A percentile compares a stretch with the other conserved stretches of the same genome.
Evolutionary conservation across 1,140 invertebrate genomes (phyloP).

Genomic region (Aphelenchoides besseyi): DNA sequence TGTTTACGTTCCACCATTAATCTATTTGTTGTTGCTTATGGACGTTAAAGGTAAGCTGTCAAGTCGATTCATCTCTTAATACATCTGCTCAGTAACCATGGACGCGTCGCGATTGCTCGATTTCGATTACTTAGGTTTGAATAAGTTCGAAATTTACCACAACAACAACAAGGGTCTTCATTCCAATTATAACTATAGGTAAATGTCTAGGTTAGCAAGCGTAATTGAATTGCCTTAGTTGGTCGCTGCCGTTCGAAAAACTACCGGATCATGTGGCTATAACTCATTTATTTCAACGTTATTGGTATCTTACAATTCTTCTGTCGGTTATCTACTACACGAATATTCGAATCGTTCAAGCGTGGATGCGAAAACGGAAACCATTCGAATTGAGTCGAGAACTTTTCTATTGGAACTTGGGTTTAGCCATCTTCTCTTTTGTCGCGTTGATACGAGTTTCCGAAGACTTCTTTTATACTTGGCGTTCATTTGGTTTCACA

Average conservation of each 20-base stretch:
- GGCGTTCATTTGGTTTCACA: slow-evolving; percentile 1
- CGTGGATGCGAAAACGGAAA: not conserved
- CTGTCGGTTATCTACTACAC: not conserved
- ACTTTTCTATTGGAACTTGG: slow-evolving; percentile 3
- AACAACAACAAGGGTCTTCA: slow-evolving; percentile 2
- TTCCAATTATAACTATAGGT: slow-evolving; percentile 12
- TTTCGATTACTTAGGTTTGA: not conserved
- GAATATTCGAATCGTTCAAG: not conserved
- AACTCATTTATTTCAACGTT: not conserved
- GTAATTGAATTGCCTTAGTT: not conserved
- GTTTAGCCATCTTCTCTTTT: not conserved
- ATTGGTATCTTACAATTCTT: not conserved
- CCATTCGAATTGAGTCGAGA: not conserved
- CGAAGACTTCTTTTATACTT: slow-evolving; percentile 17
- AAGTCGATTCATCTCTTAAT: too few species aligned
- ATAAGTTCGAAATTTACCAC: slow-evolving; percentile 8
- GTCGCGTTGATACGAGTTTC: slow-evolving; percentile 16
- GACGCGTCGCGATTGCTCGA: not conserved
- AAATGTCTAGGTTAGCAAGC: not conserved
- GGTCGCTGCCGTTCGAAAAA: slow-evolving; percentile 5
- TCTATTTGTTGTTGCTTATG: too few species aligned
- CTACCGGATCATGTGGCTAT: not conserved
- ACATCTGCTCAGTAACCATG: not conserved
- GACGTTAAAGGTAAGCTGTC: too few species aligned
- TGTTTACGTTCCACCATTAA: too few species aligned